A percentile compares a stretch with the other conserved stretches of the same genome.
Conservation (phyloP, 2,113 vertebrate species). For the Nanorana parkeri region DNA sequence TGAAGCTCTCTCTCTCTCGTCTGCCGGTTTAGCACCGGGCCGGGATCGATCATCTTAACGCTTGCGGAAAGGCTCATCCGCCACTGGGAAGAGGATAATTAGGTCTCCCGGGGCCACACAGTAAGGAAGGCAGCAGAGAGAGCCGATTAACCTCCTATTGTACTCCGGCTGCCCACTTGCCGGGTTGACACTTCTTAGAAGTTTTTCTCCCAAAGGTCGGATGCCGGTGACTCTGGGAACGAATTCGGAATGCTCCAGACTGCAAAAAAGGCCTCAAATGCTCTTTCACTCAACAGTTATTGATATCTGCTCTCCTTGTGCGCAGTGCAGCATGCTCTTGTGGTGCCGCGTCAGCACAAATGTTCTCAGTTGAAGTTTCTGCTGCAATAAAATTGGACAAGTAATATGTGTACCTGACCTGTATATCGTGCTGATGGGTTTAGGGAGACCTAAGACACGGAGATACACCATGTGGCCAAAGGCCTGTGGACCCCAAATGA, state of each 20-base stretch:
- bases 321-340: too few species aligned
- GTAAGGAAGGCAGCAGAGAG: background rate
- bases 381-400: too few species aligned
- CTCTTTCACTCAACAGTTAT: too few species aligned
- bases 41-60: slow-evolving; percentile 28
- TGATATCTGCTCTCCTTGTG: too few species aligned
- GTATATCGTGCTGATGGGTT: too few species aligned
- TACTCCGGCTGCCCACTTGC: background rate
- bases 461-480: too few species aligned
- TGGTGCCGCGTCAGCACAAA: too few species aligned
- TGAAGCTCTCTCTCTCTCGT: background rate
- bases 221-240: background rate
- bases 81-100: slow-evolving; percentile 24
- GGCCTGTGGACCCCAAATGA: too few species aligned
- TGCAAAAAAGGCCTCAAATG: too few species aligned
- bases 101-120: background rate
- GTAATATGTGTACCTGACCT: too few species aligned
- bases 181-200: background rate
- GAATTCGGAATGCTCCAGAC: background rate
- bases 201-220: background rate
- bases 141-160: background rate
- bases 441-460: too few species aligned
- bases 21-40: background rate
- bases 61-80: background rate
- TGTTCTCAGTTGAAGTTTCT: too few species aligned